Percentiles rank a stretch among this genome's conserved stretches.
Evolutionary conservation across 2,888 invertebrate genomes (phyloP).

Genomic region (Acronicta psi): DNA sequence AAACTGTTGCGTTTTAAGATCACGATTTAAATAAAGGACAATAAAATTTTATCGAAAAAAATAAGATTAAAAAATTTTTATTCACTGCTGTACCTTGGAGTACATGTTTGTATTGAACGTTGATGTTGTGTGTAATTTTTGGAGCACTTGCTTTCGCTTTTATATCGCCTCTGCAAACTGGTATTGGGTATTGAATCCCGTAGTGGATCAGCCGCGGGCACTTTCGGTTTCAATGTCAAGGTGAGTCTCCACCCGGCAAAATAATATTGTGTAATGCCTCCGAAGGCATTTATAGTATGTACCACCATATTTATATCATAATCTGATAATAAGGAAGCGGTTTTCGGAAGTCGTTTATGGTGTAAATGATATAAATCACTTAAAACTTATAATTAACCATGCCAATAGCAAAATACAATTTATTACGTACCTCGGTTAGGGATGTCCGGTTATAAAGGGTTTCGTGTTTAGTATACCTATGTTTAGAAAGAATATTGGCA

Average conservation of each 20-base stretch:
- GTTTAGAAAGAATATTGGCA: too few relatives aligned
- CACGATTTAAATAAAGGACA: conserved; percentile 2
- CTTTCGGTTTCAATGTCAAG: conserved; percentile 83
- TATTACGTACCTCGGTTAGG: not conserved
- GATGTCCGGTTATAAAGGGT: conserved; percentile 3
- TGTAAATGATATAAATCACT: conserved; percentile 20
- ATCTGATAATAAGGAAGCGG: conserved; percentile 58
- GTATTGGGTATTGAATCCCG: conserved; percentile 71
- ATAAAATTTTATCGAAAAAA: not conserved
- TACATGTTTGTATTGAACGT: conserved; percentile 82
- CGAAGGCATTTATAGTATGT: conserved; percentile 28
- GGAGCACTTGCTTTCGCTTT: conserved; percentile 80
- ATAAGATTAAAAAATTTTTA: conserved; percentile 35
- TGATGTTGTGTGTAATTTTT: conserved; percentile 79
- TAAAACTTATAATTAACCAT: conserved; percentile 9
- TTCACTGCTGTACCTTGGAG: conserved; percentile 77
- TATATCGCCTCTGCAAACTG: conserved; percentile 79
- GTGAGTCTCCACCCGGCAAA: conserved; percentile 61
- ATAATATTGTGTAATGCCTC: conserved; percentile 66
- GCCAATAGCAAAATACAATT: conserved; percentile 6
- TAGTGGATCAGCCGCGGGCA: conserved; percentile 66
- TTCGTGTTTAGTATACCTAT: not conserved
- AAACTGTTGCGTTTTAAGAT: not conserved
- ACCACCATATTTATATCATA: conserved; percentile 30
- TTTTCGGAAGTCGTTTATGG: conserved; percentile 55